phyloP scores from a whole-genome alignment of 2,888 invertebrate genomes.

The Bruchidius siliquastri region DNA sequence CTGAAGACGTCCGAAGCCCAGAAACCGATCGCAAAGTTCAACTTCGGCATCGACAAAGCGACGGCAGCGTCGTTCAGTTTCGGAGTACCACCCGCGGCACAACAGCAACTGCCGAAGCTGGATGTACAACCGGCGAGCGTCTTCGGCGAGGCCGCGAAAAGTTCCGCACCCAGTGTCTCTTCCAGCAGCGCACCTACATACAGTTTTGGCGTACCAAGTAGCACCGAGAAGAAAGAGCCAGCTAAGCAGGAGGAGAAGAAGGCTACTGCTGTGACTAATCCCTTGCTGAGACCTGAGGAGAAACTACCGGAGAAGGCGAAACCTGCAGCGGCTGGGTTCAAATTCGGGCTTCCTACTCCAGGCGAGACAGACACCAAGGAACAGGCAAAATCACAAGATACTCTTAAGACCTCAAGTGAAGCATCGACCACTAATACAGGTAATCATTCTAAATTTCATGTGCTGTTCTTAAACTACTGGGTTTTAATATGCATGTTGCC shows the following conservation, averaged over 20 bases:
- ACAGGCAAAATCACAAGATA: conserved; percentile 5
- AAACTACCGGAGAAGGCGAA: conserved; percentile 23
- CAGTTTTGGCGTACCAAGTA: conserved; percentile 17
- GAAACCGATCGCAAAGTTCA: conserved; percentile 39
- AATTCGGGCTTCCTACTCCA: conserved; percentile 17
- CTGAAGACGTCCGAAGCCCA: conserved; percentile 21
- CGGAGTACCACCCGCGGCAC: conserved; percentile 31
- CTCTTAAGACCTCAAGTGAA: background rate
- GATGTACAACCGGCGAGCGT: conserved; percentile 18
- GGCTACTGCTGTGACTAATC: conserved; percentile 11
- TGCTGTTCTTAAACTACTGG: too few relatives aligned
- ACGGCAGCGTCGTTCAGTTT: conserved; percentile 43
- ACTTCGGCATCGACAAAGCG: conserved; percentile 51
- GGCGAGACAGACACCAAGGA: too few relatives aligned
- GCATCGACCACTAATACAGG: background rate
- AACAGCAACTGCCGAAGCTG: conserved; percentile 7
- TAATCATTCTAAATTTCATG: background rate
- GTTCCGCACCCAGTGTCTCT: background rate
- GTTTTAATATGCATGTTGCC: too few relatives aligned
- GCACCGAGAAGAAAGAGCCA: conserved; percentile 4
- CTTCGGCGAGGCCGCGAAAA: conserved; percentile 26
- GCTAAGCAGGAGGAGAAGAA: conserved; percentile 3
- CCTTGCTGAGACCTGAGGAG: conserved; percentile 22
- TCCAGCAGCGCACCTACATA: conserved; percentile 14
- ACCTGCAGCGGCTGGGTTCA: conserved; percentile 15